Evolutionary conservation across 2,888 invertebrate species (phyloP).

Genomic region (Melangyna quadrimaculata): DNA sequence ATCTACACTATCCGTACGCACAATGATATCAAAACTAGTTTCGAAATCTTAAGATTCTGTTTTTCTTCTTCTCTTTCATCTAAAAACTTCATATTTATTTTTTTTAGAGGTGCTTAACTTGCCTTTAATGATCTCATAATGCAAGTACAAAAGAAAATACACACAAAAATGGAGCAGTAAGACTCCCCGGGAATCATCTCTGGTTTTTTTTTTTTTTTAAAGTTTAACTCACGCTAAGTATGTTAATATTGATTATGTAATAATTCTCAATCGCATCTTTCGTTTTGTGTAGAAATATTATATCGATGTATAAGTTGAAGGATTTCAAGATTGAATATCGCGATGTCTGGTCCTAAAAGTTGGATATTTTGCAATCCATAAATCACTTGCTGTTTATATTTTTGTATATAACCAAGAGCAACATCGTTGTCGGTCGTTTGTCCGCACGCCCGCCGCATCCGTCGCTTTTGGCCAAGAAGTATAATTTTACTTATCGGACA

Average conservation of each 20-base stretch:
- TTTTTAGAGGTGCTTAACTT: not conserved
- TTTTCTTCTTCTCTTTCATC: not conserved
- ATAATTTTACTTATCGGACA: constrained; percentile 68
- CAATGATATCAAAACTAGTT: too few species aligned
- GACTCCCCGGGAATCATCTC: constrained; percentile 24
- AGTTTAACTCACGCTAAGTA: constrained; percentile 56
- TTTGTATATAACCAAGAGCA: constrained; percentile 7
- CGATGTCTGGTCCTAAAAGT: constrained; percentile 55
- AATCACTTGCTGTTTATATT: constrained; percentile 49
- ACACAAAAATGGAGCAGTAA: constrained; percentile 54
- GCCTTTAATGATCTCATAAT: not conserved
- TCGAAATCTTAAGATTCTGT: too few species aligned
- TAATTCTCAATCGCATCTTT: constrained; percentile 40
- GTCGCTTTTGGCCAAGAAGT: constrained; percentile 46
- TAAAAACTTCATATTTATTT: not conserved
- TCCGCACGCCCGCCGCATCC: too few species aligned
- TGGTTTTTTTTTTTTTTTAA: not conserved
- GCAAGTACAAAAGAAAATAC: not conserved
- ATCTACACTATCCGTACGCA: too few species aligned
- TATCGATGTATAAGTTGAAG: constrained; percentile 25
- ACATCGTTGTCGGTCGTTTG: not conserved
- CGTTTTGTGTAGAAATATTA: too few species aligned
- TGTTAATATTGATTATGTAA: constrained; percentile 68
- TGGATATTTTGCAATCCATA: constrained; percentile 51
- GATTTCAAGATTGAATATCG: constrained; percentile 48